Conservation (phyloP, 2,888 invertebrate genomes). For the Corbicula japonica region DNA sequence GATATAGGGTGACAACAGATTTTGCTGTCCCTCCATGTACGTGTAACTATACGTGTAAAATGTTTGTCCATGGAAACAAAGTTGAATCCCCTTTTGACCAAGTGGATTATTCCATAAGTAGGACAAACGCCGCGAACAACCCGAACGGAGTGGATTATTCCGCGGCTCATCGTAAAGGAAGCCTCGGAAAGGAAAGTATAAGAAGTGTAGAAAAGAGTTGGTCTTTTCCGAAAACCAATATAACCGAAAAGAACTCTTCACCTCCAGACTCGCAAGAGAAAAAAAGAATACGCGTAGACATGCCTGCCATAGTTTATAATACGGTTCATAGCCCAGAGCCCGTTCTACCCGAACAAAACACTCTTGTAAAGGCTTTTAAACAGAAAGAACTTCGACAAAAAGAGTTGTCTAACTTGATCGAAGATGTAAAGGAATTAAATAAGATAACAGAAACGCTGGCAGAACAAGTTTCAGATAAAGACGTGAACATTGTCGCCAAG, state of each 20-base stretch:
- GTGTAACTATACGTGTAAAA: slow-evolving; percentile 60
- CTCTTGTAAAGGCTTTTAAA: slow-evolving; percentile 73
- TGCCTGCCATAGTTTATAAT: slow-evolving; percentile 80
- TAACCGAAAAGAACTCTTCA: slow-evolving; percentile 16
- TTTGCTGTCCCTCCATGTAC: slow-evolving; percentile 42
- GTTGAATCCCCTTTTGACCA: slow-evolving; percentile 48
- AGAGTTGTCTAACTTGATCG: slow-evolving; percentile 78
- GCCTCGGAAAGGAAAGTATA: slow-evolving; percentile 22
- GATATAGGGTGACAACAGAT: slow-evolving; percentile 43
- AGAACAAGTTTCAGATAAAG: neutral
- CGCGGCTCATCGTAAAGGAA: neutral
- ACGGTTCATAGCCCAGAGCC: slow-evolving; percentile 61
- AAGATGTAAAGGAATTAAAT: slow-evolving; percentile 80
- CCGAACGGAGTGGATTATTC: neutral
- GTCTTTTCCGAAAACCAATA: slow-evolving; percentile 14
- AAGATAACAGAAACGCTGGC: slow-evolving; percentile 68
- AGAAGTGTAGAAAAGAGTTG: slow-evolving; percentile 31
- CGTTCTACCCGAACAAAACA: slow-evolving; percentile 14
- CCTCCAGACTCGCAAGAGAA: slow-evolving; percentile 42
- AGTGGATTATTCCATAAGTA: slow-evolving; percentile 28
- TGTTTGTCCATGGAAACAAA: slow-evolving; percentile 61
- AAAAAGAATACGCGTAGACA: slow-evolving; percentile 75
- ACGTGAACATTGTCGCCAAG: too few relatives aligned
- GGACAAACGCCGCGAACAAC: slow-evolving; percentile 22
- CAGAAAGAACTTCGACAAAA: slow-evolving; percentile 78